Conservation (phyloP, 2,113 vertebrate species). For the Platichthys flesus region DNA sequence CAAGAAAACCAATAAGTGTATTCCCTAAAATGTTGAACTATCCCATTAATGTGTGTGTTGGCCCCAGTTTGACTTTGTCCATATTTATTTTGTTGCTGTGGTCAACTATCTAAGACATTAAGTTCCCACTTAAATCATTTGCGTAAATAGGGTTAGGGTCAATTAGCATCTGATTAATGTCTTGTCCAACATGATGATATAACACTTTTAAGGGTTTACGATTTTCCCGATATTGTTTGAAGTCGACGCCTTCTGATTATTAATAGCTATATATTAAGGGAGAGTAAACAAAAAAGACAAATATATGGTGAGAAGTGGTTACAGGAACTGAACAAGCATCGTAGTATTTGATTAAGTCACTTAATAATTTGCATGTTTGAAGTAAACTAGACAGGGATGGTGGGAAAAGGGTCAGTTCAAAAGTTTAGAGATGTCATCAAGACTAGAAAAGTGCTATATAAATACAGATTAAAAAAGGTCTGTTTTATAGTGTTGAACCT, state of each 20-base stretch:
- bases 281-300: conserved; percentile 9
- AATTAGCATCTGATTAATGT: neutral
- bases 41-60: neutral
- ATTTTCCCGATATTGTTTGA: conserved; percentile 5
- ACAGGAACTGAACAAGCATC: neutral
- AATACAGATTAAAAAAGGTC: too few relatives aligned
- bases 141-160: too few relatives aligned
- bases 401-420: conserved; percentile 7
- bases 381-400: neutral
- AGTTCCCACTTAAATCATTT: too few relatives aligned
- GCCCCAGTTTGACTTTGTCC: conserved; percentile 20
- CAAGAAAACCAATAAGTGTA: neutral
- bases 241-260: neutral
- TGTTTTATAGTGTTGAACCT: too few relatives aligned
- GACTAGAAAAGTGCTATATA: too few relatives aligned
- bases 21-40: neutral
- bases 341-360: conserved; percentile 2
- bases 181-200: neutral
- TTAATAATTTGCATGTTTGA: neutral
- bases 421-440: too few relatives aligned
- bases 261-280: neutral
- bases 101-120: neutral
- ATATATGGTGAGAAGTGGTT: neutral
- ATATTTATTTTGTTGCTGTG: neutral
- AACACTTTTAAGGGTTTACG: conserved; percentile 11